Evolutionary conservation across 2,113 vertebrate species (phyloP), one percentile per base, ranked within the genome.

Genomic region (Lagopus muta): DNA sequence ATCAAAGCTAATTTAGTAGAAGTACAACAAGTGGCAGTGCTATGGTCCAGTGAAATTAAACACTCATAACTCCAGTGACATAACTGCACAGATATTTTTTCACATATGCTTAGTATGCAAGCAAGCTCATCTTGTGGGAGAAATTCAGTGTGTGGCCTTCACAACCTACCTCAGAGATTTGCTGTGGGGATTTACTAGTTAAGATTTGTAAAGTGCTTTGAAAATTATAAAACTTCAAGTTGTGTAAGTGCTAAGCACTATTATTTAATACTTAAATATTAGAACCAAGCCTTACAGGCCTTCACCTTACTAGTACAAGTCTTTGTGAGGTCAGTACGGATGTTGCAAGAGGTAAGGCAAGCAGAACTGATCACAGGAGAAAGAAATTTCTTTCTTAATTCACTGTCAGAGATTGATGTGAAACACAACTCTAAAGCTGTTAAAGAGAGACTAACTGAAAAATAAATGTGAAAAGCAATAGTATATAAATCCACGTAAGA

Each of bases 201-300:
- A 94, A 95, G 82, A 90, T 83, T 75, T 78, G 73, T 82, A 89
- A 95, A 95, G 93, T 81, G 69, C 85, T 96, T 91, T 93, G 58
- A 94, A 91, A 94, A 95, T 95, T 95, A 92, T 71, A 79, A 67
- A 76, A 83, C 82, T 83, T 95, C 94, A 91, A 82, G 88, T 95
- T 95, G 92, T 73, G 22, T 94, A 96, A 94, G 78, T 86, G 81
- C 87, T 97, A 96, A 95, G 92, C 67, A 86, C 73, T 75, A 87
- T 92, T 93, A 93, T 93, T 95, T 92, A 94, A 93, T 92, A 73
- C 80, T 90, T 89, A 88, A 90, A 84, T 71, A 88, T 91, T 48
- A 60, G 43, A 79, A 54, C 21, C 13, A 86, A 76, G 93, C 69
- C 88, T 87, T 81, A 79, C 60, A 86, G 75, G 67, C 78, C 81